These are phyloP conservation scores for Neotoma lepida DNA, from an alignment of 2,113 vertebrate species.

Conservation along the genomic window DNA sequence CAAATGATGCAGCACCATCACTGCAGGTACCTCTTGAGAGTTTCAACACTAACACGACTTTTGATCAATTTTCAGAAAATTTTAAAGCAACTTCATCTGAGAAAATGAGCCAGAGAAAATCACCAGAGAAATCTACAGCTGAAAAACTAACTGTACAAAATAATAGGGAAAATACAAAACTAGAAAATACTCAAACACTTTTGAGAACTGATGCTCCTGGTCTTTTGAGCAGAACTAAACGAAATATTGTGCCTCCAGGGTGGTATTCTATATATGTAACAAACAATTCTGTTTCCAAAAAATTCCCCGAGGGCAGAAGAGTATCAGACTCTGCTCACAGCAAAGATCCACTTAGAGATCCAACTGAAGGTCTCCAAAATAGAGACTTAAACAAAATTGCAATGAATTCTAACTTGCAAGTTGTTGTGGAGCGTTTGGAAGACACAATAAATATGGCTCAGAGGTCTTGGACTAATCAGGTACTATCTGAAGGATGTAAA, in stretches of 20 bases:
- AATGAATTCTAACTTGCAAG: slow-evolving; percentile 85
- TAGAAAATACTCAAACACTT: slow-evolving; percentile 56
- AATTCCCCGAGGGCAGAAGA: slow-evolving; percentile 80
- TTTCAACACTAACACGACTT: slow-evolving; percentile 80
- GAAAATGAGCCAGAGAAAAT: slow-evolving; percentile 65
- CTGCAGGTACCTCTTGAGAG: slow-evolving; percentile 83
- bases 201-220: slow-evolving; percentile 75
- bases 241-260: slow-evolving; percentile 91
- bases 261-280: slow-evolving; percentile 94
- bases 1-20: slow-evolving; percentile 76
- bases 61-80: slow-evolving; percentile 82
- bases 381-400: slow-evolving; percentile 84
- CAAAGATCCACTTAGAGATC: slow-evolving; percentile 75
- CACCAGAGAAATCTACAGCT: slow-evolving; percentile 50
- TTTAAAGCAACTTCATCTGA: slow-evolving; percentile 66
- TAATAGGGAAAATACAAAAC: slow-evolving; percentile 59
- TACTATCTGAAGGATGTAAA: slow-evolving; percentile 79
- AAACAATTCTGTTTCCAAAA: slow-evolving; percentile 89
- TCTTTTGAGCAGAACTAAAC: slow-evolving; percentile 85
- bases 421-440: slow-evolving; percentile 88
- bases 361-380: slow-evolving; percentile 74
- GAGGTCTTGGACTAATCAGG: slow-evolving; percentile 74
- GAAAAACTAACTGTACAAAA: slow-evolving; percentile 61
- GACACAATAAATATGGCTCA: slow-evolving; percentile 84
- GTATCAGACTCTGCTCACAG: slow-evolving; percentile 72